These are phyloP conservation scores for Drosophila lini DNA, from an alignment of 1,140 invertebrate species.

Conservation along the genomic window DNA sequence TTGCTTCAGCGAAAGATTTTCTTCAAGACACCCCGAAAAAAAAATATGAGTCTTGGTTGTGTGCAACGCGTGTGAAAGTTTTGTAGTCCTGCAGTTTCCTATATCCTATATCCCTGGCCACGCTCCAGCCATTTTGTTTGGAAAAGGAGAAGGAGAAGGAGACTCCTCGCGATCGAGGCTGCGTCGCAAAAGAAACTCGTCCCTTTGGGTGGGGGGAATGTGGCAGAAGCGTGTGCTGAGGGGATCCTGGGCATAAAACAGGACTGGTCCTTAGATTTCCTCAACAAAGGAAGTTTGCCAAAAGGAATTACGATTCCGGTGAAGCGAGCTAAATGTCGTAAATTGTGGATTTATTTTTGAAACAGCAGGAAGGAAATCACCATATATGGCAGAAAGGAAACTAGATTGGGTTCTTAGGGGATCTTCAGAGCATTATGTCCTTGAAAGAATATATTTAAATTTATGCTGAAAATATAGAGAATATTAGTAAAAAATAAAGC, in stretches of 20 bases:
- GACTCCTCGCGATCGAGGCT: conserved; percentile 16
- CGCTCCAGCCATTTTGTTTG: conserved; percentile 78
- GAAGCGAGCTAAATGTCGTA: conserved; percentile 44
- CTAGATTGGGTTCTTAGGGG: conserved; percentile 1
- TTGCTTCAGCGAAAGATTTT: conserved; percentile 56
- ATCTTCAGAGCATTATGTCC: not conserved
- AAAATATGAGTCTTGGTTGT: conserved; percentile 38
- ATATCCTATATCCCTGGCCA: conserved; percentile 39
- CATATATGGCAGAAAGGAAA: not conserved
- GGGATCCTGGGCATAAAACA: conserved; percentile 14
- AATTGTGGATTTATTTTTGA: conserved; percentile 25
- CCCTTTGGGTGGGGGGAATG: conserved; percentile 49
- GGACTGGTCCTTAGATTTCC: conserved; percentile 6
- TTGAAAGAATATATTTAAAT: not conserved
- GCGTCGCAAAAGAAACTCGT: conserved; percentile 44
- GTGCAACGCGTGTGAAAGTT: conserved; percentile 78
- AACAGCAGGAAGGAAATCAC: conserved; percentile 14
- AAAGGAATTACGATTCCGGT: conserved; percentile 33
- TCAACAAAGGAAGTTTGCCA: conserved; percentile 49
- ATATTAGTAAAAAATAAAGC: too few relatives aligned
- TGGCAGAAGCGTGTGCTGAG: conserved; percentile 69
- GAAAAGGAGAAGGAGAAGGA: not conserved
- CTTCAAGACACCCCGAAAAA: conserved; percentile 67
- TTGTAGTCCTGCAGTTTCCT: conserved; percentile 23
- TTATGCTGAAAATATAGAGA: too few relatives aligned